Conservation (phyloP, 1,140 invertebrate genomes). For the Amyelois transitella region DNA sequence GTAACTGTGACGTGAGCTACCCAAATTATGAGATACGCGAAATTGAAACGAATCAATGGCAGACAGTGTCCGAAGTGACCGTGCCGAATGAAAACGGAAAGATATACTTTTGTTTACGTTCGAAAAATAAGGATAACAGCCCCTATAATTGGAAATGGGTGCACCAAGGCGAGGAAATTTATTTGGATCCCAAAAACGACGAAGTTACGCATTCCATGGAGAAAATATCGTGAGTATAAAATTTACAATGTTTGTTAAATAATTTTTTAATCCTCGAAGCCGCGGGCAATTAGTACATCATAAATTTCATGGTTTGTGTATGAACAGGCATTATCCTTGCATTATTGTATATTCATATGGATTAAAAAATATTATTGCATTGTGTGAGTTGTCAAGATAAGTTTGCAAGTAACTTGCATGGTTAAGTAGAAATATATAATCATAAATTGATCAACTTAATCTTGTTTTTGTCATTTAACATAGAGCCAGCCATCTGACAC, state of each 20-base stretch:
- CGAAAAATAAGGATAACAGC: slow-evolving; percentile 28
- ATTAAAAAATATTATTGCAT: too few relatives aligned
- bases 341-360: too few relatives aligned
- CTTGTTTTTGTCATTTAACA: too few relatives aligned
- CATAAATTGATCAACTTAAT: too few relatives aligned
- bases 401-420: too few relatives aligned
- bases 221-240: not conserved
- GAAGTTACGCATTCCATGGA: not conserved
- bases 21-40: slow-evolving; percentile 59
- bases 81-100: slow-evolving; percentile 37
- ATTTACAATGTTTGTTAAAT: not conserved
- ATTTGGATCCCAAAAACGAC: slow-evolving; percentile 23
- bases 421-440: too few relatives aligned
- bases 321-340: too few relatives aligned
- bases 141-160: slow-evolving; percentile 51
- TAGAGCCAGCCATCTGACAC: too few relatives aligned
- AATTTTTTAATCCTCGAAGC: too few relatives aligned
- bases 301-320: too few relatives aligned
- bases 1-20: slow-evolving; percentile 52
- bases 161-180: slow-evolving; percentile 54
- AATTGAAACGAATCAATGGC: slow-evolving; percentile 40
- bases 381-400: too few relatives aligned
- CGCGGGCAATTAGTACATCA: too few relatives aligned
- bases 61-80: slow-evolving; percentile 35
- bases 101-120: slow-evolving; percentile 54